phyloP scores from a whole-genome alignment of 2,797 vertebrate species.

The Cyprinodon diabolis region DNA sequence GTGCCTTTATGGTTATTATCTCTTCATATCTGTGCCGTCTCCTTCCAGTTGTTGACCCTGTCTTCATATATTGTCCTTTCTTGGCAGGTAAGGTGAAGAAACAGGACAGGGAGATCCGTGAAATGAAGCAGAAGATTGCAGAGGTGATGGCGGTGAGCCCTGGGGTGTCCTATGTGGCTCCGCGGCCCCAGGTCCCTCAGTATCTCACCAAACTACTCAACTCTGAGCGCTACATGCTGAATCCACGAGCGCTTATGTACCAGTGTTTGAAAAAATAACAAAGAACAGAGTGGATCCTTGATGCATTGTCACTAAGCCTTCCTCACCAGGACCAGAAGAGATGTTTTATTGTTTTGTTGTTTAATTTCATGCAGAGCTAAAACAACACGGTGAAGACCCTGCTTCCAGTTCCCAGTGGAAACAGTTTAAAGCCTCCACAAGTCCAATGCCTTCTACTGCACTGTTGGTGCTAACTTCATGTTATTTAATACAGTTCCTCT shows the following conservation, averaged over 20 bases:
- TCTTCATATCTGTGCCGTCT: neutral
- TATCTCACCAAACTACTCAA: slow-evolving; percentile 85
- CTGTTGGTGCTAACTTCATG: slow-evolving; percentile 62
- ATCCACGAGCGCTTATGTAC: slow-evolving; percentile 84
- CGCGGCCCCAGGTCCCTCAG: slow-evolving; percentile 79
- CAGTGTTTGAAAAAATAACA: slow-evolving; percentile 85
- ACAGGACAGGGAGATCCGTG: slow-evolving; percentile 84
- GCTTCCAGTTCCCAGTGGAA: slow-evolving; percentile 51
- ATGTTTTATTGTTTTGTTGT: neutral
- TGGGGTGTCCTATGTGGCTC: slow-evolving; percentile 76
- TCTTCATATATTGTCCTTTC: neutral
- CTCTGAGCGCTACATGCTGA: slow-evolving; percentile 84
- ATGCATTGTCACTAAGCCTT: slow-evolving; percentile 28
- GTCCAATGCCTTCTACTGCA: slow-evolving; percentile 59
- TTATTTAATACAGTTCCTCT: slow-evolving; percentile 26
- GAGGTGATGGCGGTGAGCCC: slow-evolving; percentile 88
- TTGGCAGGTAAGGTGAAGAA: slow-evolving; percentile 80
- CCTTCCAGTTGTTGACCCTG: neutral
- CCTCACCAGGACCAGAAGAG: slow-evolving; percentile 22
- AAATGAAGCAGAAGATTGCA: slow-evolving; percentile 86
- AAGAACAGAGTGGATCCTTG: slow-evolving; percentile 5
- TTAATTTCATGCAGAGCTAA: slow-evolving; percentile 40
- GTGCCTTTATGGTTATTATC: neutral
- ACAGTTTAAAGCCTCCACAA: slow-evolving; percentile 32
- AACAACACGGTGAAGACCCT: slow-evolving; percentile 33